phyloP scores from a whole-genome alignment of 1,140 invertebrate genomes.

The Adelges cooleyi region DNA sequence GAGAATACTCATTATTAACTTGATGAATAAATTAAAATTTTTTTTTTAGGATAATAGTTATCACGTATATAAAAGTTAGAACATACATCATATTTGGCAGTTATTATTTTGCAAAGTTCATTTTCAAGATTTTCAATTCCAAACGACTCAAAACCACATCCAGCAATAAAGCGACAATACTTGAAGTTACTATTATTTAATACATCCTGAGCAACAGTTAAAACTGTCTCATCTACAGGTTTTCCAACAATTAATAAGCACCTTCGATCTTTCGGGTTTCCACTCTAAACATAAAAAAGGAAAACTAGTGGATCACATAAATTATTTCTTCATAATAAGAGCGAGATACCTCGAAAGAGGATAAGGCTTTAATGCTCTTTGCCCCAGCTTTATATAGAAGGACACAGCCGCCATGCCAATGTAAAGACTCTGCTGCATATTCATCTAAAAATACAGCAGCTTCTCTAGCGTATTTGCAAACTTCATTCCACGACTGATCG shows the following conservation, averaged over 20 bases:
- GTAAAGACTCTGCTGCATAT: slow-evolving; percentile 46
- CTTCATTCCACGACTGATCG: slow-evolving; percentile 43
- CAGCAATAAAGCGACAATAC: slow-evolving; percentile 10
- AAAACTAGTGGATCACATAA: no score
- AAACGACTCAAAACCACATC: slow-evolving; percentile 16
- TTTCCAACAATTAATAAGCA: slow-evolving; percentile 16
- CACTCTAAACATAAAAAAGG: no score
- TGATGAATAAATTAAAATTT: no score
- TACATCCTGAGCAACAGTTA: slow-evolving; percentile 2
- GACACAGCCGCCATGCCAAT: slow-evolving; percentile 50
- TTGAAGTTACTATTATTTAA: slow-evolving; percentile 16
- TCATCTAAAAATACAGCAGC: slow-evolving; percentile 50
- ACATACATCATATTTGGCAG: not conserved
- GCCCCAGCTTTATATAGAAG: slow-evolving; percentile 44
- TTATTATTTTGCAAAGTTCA: slow-evolving; percentile 3
- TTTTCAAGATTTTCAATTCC: not conserved
- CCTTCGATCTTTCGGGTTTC: not conserved
- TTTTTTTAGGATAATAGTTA: no score
- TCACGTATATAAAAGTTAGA: no score
- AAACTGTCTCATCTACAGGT: not conserved
- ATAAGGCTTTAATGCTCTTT: slow-evolving; percentile 46
- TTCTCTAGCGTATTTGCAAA: slow-evolving; percentile 46
- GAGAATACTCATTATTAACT: no score
- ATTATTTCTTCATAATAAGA: no score
- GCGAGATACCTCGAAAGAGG: slow-evolving; percentile 46